A percentile compares a stretch with the other conserved stretches of the same genome.
Conservation (phyloP, 2,888 invertebrate genomes). For the Idaea straminata region DNA sequence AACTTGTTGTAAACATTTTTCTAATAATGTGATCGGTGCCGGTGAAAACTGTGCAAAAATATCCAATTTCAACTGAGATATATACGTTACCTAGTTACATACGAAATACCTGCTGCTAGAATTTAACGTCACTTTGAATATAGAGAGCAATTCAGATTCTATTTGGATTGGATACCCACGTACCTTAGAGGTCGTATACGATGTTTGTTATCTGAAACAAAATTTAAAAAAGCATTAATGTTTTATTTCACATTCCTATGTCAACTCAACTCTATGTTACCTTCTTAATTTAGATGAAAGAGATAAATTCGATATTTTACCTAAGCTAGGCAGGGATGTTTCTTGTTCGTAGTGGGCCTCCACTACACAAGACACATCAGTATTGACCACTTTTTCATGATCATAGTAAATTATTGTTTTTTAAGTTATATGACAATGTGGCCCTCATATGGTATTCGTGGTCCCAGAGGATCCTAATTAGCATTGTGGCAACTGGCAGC, state of each 20-base stretch:
- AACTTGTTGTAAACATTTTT: constrained; percentile 46
- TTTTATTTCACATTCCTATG: constrained; percentile 13
- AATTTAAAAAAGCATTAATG: constrained; percentile 19
- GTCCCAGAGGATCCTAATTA: constrained; percentile 50
- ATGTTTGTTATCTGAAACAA: constrained; percentile 43
- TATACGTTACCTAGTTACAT: constrained; percentile 1
- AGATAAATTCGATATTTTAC: neutral
- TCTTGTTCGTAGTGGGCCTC: too few species aligned
- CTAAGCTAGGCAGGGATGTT: too few species aligned
- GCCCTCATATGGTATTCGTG: neutral
- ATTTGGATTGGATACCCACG: constrained; percentile 9
- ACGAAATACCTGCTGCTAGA: neutral
- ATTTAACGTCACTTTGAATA: neutral
- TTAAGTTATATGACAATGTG: neutral
- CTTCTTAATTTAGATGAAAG: neutral
- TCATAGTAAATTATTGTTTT: neutral
- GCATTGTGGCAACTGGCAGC: constrained; percentile 30
- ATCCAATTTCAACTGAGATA: constrained; percentile 35
- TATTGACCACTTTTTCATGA: too few species aligned
- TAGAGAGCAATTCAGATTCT: neutral
- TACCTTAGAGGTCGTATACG: constrained; percentile 30
- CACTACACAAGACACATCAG: neutral
- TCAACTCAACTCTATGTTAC: neutral
- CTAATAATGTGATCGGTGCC: constrained; percentile 21
- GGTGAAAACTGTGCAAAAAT: constrained; percentile 31